Evolutionary conservation across 2,888 invertebrate genomes (phyloP), one percentile per base, ranked within the genome.

Genomic region (Apamea monoglypha): DNA sequence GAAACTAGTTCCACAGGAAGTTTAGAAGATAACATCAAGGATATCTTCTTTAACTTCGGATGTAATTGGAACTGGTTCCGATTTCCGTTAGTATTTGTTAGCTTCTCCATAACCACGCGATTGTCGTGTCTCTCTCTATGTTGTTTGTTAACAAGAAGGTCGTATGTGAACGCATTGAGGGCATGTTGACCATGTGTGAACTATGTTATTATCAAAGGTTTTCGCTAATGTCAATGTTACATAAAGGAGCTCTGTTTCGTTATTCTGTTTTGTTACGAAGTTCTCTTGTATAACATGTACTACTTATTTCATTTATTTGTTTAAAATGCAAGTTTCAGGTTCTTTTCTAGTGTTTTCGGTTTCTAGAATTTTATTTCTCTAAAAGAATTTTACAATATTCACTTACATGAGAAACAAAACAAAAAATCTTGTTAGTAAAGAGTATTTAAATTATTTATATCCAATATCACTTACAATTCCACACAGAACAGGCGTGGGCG

Each of bases 171-270:
- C 14, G 25, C 53, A 21, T 40, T 18, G 32, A 74, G 8, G 53
- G 21, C 59, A 64, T 66, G 70, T 78, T 63, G 82, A 85, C 68
- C 74, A 73, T 74, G 73, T 85, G 81, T 50, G 59, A 75, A 80
- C 68, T 44, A 64, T 71, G 18, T 50, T 67, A 47, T 25, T 29
- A 64, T 64, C 21, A 47, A 29, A 64, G 53, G 21, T 50, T 67
- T 29, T 29, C 1, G 16, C 7, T 25, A 44, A 44, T 56, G 36
- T 70, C 63, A 80, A 70, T 70, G 53, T 64, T 36, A 56, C n/a
- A 1, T 56, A 69, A 36, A 61, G 36, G 36, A 36, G 0, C 6
- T 36, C 12, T 56, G n/a, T 53, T 53, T 21, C n/a, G n/a, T n/a
- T 25, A 16, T 32, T 67, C 5, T 16, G 12, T 50, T 50, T 47